Base-by-base conservation (phyloP, 1,140 invertebrate species). In the Drosophila pectinifera region DNA sequence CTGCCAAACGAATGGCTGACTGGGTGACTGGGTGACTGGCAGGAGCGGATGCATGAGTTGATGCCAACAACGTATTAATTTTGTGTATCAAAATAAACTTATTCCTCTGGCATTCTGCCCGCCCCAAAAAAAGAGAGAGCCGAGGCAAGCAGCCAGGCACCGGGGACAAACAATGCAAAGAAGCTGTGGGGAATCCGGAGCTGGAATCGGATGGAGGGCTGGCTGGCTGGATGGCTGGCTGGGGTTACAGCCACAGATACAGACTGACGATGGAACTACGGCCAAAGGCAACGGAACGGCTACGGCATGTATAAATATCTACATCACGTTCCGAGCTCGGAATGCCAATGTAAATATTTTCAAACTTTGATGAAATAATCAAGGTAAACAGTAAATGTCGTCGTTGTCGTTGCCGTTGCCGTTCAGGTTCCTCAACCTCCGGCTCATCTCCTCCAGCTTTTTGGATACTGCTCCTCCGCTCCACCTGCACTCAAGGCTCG, bases 341-440 rank as follows among this genome's bases (percentile, higher is more conserved):
- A 88, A 88, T 88, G 83, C 83, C 83, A 88, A 88, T 88, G 83
- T 88, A 88, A 88, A 88, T 88, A 88, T 88, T 88, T 86, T 88
- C 83, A 88, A 88, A 88, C 83, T 88, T 88, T 88, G 83, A 88
- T 88, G 83, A 88, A 88, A 88, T 88, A 88, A 88, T 88, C 83
- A 88, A 86, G 83, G 83, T 86, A 86, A 86, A 86, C 83, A 86
- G 83, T 86, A 86, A 86, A 86, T 86, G 82, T 86, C 84, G 82
- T 82, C 68, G 69, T 75, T 73, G 77, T 58, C 54, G 70, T 76
- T 43, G n/a, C n/a, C n/a, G n/a, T 73, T 38, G 55, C 67, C 56
- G 64, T 76, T 43, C 20, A 22, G 39, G 36, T 51, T 56, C 20
- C 11, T 24, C 46, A 20, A 28, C 45, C 34, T 36, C 16, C 48